Evolutionary conservation across 2,113 vertebrate species (phyloP).

Genomic region (Miniopterus natalensis): DNA sequence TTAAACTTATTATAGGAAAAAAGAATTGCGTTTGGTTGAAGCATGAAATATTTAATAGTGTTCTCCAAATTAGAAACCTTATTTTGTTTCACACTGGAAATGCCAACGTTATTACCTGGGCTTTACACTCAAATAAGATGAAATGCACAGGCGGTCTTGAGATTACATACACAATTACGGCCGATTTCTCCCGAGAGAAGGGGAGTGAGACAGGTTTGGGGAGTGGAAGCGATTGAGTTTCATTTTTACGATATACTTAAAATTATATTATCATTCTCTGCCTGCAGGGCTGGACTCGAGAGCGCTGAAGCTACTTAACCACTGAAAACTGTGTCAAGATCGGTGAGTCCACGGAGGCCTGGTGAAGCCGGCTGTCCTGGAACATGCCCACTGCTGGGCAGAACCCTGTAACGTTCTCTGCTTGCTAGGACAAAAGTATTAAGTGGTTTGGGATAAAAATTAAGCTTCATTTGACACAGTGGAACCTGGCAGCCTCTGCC

Average conservation of each 20-base stretch:
- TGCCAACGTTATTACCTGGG: slow-evolving; percentile 79
- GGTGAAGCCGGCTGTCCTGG: slow-evolving; percentile 34
- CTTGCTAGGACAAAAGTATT: slow-evolving; percentile 72
- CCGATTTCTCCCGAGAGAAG: slow-evolving; percentile 78
- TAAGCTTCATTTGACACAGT: slow-evolving; percentile 87
- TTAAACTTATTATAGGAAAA: slow-evolving; percentile 91
- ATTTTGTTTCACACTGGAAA: slow-evolving; percentile 82
- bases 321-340: slow-evolving; percentile 86
- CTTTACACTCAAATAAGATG: slow-evolving; percentile 81
- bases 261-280: slow-evolving; percentile 85
- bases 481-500: slow-evolving; percentile 82
- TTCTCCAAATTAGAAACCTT: slow-evolving; percentile 85
- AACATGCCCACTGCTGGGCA: not conserved
- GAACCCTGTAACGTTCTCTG: slow-evolving; percentile 26
- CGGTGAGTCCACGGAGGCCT: slow-evolving; percentile 88
- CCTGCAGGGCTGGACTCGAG: slow-evolving; percentile 80
- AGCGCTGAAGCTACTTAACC: slow-evolving; percentile 87
- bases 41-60: slow-evolving; percentile 88
- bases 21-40: slow-evolving; percentile 88
- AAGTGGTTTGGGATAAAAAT: slow-evolving; percentile 83
- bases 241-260: slow-evolving; percentile 83
- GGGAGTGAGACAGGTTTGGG: slow-evolving; percentile 80
- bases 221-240: slow-evolving; percentile 81
- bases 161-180: slow-evolving; percentile 79
- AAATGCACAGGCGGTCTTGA: slow-evolving; percentile 65